phyloP scores from a whole-genome alignment of 2,888 invertebrate genomes.

The Cataglyphis livida region DNA sequence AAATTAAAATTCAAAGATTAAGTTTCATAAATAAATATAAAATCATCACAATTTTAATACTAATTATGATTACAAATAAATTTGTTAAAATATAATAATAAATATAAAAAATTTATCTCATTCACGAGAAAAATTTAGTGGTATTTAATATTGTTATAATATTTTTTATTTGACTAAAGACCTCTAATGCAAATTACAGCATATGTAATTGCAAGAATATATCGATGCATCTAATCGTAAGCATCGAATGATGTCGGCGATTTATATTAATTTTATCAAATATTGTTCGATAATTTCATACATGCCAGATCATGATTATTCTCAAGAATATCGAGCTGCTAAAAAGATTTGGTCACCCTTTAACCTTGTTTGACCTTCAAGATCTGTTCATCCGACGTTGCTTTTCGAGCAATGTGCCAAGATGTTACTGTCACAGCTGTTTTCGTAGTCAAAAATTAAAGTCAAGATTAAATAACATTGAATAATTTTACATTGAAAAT shows the following conservation, averaged over 20 bases:
- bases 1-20: not conserved
- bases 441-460: conserved; percentile 5
- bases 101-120: not conserved
- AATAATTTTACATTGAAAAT: not conserved
- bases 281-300: not conserved
- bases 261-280: conserved; percentile 12
- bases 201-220: conserved; percentile 19
- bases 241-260: not conserved
- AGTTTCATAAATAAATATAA: not conserved
- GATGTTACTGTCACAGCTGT: not conserved
- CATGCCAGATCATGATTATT: conserved; percentile 54
- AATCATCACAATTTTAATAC: not conserved
- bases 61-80: not conserved
- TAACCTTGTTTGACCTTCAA: conserved; percentile 78
- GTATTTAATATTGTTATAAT: not conserved
- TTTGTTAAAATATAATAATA: not conserved
- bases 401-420: conserved; percentile 23
- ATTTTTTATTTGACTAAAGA: not conserved
- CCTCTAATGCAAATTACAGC: conserved; percentile 8
- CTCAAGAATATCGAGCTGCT: conserved; percentile 41
- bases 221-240: not conserved
- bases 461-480: conserved; percentile 11
- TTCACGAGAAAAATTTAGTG: not conserved
- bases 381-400: not conserved
- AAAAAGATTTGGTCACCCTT: conserved; percentile 33